Conservation (phyloP, 2,888 invertebrate species). For the Nudaria mundana region DNA sequence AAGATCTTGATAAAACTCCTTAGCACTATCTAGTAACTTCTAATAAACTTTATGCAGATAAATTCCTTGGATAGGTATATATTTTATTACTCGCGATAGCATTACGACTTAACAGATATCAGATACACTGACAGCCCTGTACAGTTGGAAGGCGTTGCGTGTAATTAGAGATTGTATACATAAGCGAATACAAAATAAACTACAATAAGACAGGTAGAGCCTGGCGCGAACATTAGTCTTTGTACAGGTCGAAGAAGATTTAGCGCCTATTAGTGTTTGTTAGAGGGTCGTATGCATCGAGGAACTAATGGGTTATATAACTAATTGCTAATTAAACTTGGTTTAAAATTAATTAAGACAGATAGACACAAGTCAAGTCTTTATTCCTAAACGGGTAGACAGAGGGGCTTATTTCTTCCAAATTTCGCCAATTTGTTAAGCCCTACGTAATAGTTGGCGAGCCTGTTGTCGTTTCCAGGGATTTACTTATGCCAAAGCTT, state of each 20-base stretch:
- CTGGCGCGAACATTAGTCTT: conserved; percentile 73
- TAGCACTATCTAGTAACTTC: too few relatives aligned
- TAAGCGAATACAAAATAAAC: conserved; percentile 79
- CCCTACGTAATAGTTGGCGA: too few relatives aligned
- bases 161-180: conserved; percentile 81
- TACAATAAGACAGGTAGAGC: conserved; percentile 67
- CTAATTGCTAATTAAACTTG: conserved; percentile 8
- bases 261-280: conserved; percentile 54
- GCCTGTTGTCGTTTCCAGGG: too few relatives aligned
- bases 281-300: conserved; percentile 35
- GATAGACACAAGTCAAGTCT: too few relatives aligned
- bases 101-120: conserved; percentile 4
- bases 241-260: conserved; percentile 60
- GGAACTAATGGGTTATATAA: neutral
- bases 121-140: conserved; percentile 52
- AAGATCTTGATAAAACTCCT: too few relatives aligned
- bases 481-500: too few relatives aligned
- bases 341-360: neutral
- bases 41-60: conserved; percentile 2
- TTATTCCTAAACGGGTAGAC: too few relatives aligned
- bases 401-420: too few relatives aligned
- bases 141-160: conserved; percentile 67
- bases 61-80: conserved; percentile 5
- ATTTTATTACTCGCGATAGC: conserved; percentile 6
- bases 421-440: too few relatives aligned